Evolutionary conservation across 2,797 vertebrate genomes (phyloP).

Genomic region (Dermochelys coriacea): DNA sequence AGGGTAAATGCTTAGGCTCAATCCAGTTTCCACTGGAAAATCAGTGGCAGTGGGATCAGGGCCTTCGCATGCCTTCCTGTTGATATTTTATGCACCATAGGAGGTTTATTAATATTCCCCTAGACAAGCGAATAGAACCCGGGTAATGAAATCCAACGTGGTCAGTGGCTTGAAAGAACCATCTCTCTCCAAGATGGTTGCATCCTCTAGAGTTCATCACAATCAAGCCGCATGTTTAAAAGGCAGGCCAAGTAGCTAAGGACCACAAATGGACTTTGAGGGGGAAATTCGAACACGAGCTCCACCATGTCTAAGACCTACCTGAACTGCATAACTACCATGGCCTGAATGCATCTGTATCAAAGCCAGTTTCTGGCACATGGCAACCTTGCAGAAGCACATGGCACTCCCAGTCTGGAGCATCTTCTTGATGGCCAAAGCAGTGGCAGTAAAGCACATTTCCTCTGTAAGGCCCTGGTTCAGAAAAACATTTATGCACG

Average conservation of each 20-base stretch:
- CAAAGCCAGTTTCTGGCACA: background rate
- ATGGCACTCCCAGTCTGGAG: background rate
- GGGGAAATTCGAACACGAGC: background rate
- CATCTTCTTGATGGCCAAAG: background rate
- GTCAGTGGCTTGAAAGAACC: background rate
- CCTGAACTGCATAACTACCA: background rate
- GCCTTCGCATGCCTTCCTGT: background rate
- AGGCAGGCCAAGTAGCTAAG: constrained; percentile 24
- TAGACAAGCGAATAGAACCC: background rate
- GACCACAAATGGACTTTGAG: background rate
- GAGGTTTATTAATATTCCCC: background rate
- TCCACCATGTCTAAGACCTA: background rate
- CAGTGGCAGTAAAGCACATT: background rate
- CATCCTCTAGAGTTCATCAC: background rate
- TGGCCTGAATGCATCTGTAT: constrained; percentile 7
- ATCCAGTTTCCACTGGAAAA: constrained; percentile 18
- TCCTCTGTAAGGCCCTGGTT: background rate
- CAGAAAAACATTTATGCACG: background rate
- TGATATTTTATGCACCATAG: background rate
- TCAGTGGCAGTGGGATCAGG: background rate
- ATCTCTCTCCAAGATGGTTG: background rate
- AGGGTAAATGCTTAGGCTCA: background rate
- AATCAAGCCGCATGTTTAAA: background rate
- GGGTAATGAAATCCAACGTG: too few species aligned
- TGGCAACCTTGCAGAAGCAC: background rate